Evolutionary conservation across 1,140 invertebrate species (phyloP), one percentile per base, ranked within the genome.

Genomic region (Conus ventricosus): DNA sequence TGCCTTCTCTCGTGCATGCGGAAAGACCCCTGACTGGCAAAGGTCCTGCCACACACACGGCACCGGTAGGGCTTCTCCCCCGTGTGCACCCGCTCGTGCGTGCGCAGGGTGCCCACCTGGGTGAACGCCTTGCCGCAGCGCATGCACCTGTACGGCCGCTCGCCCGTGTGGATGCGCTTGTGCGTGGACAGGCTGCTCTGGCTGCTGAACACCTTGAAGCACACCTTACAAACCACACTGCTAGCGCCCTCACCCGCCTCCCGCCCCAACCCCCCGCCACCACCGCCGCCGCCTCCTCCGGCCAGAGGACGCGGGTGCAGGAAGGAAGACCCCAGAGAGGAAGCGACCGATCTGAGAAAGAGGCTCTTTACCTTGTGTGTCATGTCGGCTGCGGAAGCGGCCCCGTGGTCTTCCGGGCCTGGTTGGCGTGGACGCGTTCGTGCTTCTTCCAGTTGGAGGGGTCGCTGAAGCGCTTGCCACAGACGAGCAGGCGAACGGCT

Each of bases 371-470:
- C 89, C 89, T 90, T 88, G 39, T 57, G 71, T 39, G 86, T 54
- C 54, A 84, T 67, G 78, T 88, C 60, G 15, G 51, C 25, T 80
- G 63, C 87, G 39, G 53, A 27, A 55, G 87, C 25, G 84, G 85
- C 76, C 88, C 87, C 71, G 71, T 54, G 51, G 89, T 57, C 60
- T 87, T 88, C 76, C 91, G 90, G 25, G 88, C 87, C 87, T 96
- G 95, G 54, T 95, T 95, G 17, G 95, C 95, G 91, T 96, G 95
- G 10, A 95, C 94, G 11, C 95, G 92, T 27, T 95, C 93, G 90
- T 96, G 96, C 80, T 95, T 94, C 88, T 95, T 95, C 90, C 96
- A 93, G 88, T 95, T 95, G 51, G 95, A 95, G 20, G 94, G 91
- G 57, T 94, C 92, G 54, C 94, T 92, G 90, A 96, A 96, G 8